Conservation (phyloP, 1,140 invertebrate species). For the Ostrea edulis region DNA sequence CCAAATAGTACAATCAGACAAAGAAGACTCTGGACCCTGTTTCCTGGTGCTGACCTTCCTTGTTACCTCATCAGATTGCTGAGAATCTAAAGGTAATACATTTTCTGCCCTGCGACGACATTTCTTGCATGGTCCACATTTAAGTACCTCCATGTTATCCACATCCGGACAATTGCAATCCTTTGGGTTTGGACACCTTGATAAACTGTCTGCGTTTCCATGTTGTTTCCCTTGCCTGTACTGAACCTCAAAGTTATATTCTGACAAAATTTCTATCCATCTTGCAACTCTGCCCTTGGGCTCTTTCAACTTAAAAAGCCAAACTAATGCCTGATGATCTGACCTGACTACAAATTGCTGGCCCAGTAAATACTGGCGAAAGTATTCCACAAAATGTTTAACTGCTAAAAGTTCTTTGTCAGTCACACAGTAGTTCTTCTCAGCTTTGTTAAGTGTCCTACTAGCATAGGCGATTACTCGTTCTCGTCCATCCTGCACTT, state of each 20-base stretch:
- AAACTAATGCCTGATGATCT: slow-evolving; percentile 64
- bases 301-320: slow-evolving; percentile 53
- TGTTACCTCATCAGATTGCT: neutral
- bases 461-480: slow-evolving; percentile 52
- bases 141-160: slow-evolving; percentile 21
- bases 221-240: slow-evolving; percentile 63
- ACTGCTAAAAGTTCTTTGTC: slow-evolving; percentile 25
- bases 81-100: neutral
- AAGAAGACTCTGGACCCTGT: neutral
- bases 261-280: slow-evolving; percentile 66
- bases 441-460: neutral
- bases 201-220: slow-evolving; percentile 66
- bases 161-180: slow-evolving; percentile 18
- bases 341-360: slow-evolving; percentile 57
- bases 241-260: slow-evolving; percentile 61
- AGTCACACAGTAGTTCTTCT: neutral
- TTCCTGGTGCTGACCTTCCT: too few relatives aligned
- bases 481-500: slow-evolving; percentile 56
- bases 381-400: slow-evolving; percentile 49
- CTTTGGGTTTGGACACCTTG: slow-evolving; percentile 43
- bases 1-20: neutral
- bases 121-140: slow-evolving; percentile 42
- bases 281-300: slow-evolving; percentile 61
- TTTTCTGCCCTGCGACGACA: neutral
- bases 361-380: slow-evolving; percentile 62